Percentiles rank a stretch among this genome's conserved stretches.
Evolutionary conservation across 2,888 invertebrate genomes (phyloP).

Genomic region (Nomada hirtipes): DNA sequence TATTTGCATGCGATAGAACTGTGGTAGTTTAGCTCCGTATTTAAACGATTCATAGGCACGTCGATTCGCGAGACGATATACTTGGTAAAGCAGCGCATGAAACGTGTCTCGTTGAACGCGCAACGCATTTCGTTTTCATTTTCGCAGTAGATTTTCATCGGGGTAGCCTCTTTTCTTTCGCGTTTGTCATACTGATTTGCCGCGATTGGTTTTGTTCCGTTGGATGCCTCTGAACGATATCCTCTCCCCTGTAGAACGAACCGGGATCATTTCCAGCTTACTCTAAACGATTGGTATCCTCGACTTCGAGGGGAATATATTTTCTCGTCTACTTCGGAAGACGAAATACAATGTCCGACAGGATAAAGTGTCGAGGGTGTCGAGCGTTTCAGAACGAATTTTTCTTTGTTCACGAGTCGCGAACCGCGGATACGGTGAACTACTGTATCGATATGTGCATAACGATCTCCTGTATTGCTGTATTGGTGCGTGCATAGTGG

Average conservation of each 20-base stretch:
- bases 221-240: constrained; percentile 70
- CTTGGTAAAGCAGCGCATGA: constrained; percentile 13
- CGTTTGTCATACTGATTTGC: constrained; percentile 11
- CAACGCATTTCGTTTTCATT: not conserved
- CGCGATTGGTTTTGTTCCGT: constrained; percentile 23
- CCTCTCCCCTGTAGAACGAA: constrained; percentile 35
- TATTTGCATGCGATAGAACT: constrained; percentile 32
- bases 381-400: constrained; percentile 16
- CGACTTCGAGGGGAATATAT: not conserved
- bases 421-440: constrained; percentile 45
- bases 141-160: not conserved
- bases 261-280: constrained; percentile 9
- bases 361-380: constrained; percentile 26
- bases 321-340: not conserved
- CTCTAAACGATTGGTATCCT: constrained; percentile 19
- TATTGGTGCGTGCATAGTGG: constrained; percentile 83
- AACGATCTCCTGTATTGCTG: constrained; percentile 72
- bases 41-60: not conserved
- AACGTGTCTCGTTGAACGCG: not conserved
- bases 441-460: constrained; percentile 66
- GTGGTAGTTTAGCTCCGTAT: constrained; percentile 22
- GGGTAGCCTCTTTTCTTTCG: constrained; percentile 8
- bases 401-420: constrained; percentile 21
- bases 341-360: too few relatives aligned
- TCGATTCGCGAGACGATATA: not conserved